Percentiles rank a stretch among this genome's conserved stretches.
phyloP scores from a whole-genome alignment of 2,888 invertebrate genomes.

The Zygaena filipendulae region DNA sequence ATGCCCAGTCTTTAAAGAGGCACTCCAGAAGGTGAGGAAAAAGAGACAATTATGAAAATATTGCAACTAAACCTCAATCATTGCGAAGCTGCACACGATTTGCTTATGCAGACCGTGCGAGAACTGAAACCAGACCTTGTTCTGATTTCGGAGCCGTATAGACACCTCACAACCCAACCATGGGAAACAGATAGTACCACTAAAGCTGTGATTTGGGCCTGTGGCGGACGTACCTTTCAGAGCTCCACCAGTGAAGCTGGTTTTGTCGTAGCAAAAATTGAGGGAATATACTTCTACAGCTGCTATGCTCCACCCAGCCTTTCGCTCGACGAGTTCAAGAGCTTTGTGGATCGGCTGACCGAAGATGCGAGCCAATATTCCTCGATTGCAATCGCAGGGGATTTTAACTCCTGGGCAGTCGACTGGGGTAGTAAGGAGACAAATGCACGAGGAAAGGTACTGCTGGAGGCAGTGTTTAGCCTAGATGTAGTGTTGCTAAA shows the following conservation, averaged over 20 bases:
- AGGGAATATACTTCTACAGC: constrained; percentile 3
- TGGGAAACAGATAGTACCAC: constrained; percentile 1
- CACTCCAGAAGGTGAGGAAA: constrained; percentile 1
- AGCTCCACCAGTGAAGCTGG: too few relatives aligned
- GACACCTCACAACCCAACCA: constrained; percentile 2
- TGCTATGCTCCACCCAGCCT: constrained; percentile 5
- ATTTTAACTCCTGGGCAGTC: constrained; percentile 6
- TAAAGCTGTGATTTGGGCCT: constrained; percentile 5
- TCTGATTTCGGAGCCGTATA: constrained; percentile 3
- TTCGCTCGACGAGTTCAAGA: constrained; percentile 1
- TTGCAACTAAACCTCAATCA: too few relatives aligned
- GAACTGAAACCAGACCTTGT: constrained; percentile 5
- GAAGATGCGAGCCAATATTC: constrained; percentile 5
- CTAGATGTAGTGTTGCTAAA: constrained; percentile 1
- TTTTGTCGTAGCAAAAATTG: constrained; percentile 3
- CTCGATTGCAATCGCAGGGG: too few relatives aligned
- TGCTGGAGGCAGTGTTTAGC: constrained; percentile 4
- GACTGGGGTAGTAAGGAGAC: constrained; percentile 4
- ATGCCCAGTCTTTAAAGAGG: constrained; percentile 5
- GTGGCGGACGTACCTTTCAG: too few relatives aligned
- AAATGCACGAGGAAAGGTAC: constrained; percentile 4
- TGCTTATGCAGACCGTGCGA: constrained; percentile 7
- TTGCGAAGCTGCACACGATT: constrained; percentile 5
- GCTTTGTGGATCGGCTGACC: constrained; percentile 3
- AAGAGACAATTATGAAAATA: constrained; percentile 3